Evolutionary conservation across 2,888 invertebrate species (phyloP), one percentile per base, ranked within the genome.

Genomic region (Yponomeuta sedellus): DNA sequence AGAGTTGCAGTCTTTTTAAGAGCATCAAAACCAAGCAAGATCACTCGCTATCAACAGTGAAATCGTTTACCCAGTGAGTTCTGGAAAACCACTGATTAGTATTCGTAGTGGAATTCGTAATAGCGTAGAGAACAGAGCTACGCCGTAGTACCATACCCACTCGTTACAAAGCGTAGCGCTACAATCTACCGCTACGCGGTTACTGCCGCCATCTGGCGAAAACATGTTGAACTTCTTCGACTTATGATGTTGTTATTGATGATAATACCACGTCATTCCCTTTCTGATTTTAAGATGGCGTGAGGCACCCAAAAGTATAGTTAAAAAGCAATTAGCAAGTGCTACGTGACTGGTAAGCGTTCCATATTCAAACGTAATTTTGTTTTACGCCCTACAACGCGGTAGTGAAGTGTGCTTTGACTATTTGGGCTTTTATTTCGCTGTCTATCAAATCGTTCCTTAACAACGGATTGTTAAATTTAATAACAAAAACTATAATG

Each of bases 331-430:
- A 25, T 59, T 59, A 59, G 11, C 59, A 59, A 25, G 11, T 61
- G 34, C 61, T 61, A 61, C 61, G 61, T 61, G 61, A 61, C 61
- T 25, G 61, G 10, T 25, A 6, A 61, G 34, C 61, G 61, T 61
- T 11, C 34, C 61, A 28, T 61, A 61, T 61, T 34, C 25, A 61
- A 61, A 61, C 28, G 61, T 61, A 61, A 61, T 61, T 61, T 61
- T 61, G 22, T 61, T 61, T 34, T 34, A 61, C 16, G 22, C n/a
- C 61, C 61, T 16, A 52, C 44, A 52, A 12, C 44, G 44, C 16
- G 16, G 44, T 52, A 52, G 44, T 52, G 16, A 52, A 52, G 44
- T 52, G 44, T 52, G 12, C 44, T 52, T 52, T 16, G 44, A 52
- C 44, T 52, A 52, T 52, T 52, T 52, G 44, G 44, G 44, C 16